A percentile compares a stretch with the other conserved stretches of the same genome.
These are phyloP conservation scores for Triops cancriformis DNA, from an alignment of 1,140 invertebrate genomes.

Conservation along the genomic window DNA sequence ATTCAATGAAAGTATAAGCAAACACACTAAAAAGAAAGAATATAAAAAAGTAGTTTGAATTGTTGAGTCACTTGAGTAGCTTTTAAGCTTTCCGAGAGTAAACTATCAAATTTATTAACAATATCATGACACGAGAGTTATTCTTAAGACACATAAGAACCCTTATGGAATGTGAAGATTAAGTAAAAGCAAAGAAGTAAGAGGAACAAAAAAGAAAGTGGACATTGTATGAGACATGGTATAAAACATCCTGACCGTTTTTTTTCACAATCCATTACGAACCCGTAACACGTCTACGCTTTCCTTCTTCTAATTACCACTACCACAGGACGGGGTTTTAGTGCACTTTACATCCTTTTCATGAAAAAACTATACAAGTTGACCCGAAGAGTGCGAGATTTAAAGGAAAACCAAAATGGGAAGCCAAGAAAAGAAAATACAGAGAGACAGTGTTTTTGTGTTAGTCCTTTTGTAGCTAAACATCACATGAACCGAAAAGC, in stretches of 20 bases:
- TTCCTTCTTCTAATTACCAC: not conserved
- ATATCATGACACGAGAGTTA: not conserved
- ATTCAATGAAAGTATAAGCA: too few relatives aligned
- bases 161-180: not conserved
- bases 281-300: not conserved
- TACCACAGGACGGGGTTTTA: not conserved
- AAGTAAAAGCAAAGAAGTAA: not conserved
- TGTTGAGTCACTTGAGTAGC: not conserved
- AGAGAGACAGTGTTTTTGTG: too few relatives aligned
- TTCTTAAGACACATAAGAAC: slow-evolving; percentile 7
- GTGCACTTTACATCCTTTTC: not conserved
- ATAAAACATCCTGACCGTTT: not conserved
- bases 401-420: not conserved
- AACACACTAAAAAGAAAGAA: too few relatives aligned
- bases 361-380: not conserved
- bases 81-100: not conserved
- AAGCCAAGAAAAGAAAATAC: not conserved
- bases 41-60: not conserved
- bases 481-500: slow-evolving; percentile 4
- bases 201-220: not conserved
- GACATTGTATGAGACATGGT: not conserved
- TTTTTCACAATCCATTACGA: not conserved
- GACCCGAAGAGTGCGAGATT: too few relatives aligned
- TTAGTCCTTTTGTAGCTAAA: not conserved
- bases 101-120: slow-evolving; percentile 14